Evolutionary conservation across 2,888 invertebrate species (phyloP).

Genomic region (Xanthorhoe designata): DNA sequence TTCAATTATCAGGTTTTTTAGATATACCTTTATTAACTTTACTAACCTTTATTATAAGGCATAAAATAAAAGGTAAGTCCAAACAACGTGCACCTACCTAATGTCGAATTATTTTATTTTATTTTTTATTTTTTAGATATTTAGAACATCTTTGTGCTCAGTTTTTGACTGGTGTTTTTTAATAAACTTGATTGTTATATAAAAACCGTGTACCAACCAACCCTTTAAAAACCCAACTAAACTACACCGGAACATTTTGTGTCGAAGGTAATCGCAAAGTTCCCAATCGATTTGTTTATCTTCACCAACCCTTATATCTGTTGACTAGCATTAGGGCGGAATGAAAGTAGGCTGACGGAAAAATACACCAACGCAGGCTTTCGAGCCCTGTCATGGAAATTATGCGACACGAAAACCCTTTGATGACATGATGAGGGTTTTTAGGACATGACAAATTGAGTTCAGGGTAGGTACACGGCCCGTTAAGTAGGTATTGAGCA

Average conservation of each 20-base stretch:
- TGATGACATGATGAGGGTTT: slow-evolving; percentile 39
- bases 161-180: no score
- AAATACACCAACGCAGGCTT: slow-evolving; percentile 49
- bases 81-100: no score
- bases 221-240: not conserved
- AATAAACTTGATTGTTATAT: no score
- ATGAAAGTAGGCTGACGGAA: slow-evolving; percentile 56
- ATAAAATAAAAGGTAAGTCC: no score
- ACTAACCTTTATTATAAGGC: no score
- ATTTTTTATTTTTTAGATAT: no score
- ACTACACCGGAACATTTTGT: not conserved
- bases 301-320: slow-evolving; percentile 55
- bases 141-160: no score
- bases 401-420: slow-evolving; percentile 53
- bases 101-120: no score
- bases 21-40: no score
- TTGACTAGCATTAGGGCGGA: slow-evolving; percentile 17
- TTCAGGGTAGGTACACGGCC: slow-evolving; percentile 3
- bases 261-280: not conserved
- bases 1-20: no score
- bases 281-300: slow-evolving; percentile 58
- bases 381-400: slow-evolving; percentile 37
- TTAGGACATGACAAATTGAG: slow-evolving; percentile 29
- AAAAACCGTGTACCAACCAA: not conserved
- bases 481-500: not conserved